Base-by-base conservation (phyloP, 2,113 vertebrate species). In the Gasterosteus nipponicus region DNA sequence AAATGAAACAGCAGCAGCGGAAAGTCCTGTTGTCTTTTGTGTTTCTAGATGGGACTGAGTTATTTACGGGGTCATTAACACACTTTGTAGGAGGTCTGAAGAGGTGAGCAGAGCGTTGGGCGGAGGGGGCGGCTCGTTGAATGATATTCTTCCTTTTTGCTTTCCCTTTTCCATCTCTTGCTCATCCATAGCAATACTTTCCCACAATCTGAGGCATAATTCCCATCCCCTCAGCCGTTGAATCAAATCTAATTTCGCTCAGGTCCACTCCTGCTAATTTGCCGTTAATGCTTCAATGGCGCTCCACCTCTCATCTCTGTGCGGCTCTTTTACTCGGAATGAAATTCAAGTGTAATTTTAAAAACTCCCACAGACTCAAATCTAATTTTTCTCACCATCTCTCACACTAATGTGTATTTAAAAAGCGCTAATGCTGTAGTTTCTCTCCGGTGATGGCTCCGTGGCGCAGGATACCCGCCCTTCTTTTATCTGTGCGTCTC, bases 211-310 rank as follows among this genome's bases (percentile, higher is more conserved):
- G 35, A 81, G 60, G 67, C 63, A 80, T 89, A 81, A 89, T 90
- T 82, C 74, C 38, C 66, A 60, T 83, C 68, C 70, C 49, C 56
- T 80, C 72, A 18, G 69, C 62, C 59, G 65, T 70, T 67, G 81
- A 91, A 88, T 88, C 66, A 68, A 91, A 91, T 92, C 85, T 83
- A 83, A 91, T 91, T 90, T 78, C 82, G 79, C 57, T 70, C 68
- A 60, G 60, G 80, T 86, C 77, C 77, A 89, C 83, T 91, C 78
- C 61, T 75, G 77, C 74, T 89, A 87, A 89, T 91, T 89, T 89
- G 70, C 54, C 60, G 16, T 81, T 87, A 87, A 83, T 78, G 79
- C 77, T 73, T 82, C 66, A 63, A 47, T 79, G 73, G 71, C 19
- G 29, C 54, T 74, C 64, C 53, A 47, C 56, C 53, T 73, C 54